Evolutionary conservation across 2,797 vertebrate genomes (phyloP).

Genomic region (Cyprinella venusta): DNA sequence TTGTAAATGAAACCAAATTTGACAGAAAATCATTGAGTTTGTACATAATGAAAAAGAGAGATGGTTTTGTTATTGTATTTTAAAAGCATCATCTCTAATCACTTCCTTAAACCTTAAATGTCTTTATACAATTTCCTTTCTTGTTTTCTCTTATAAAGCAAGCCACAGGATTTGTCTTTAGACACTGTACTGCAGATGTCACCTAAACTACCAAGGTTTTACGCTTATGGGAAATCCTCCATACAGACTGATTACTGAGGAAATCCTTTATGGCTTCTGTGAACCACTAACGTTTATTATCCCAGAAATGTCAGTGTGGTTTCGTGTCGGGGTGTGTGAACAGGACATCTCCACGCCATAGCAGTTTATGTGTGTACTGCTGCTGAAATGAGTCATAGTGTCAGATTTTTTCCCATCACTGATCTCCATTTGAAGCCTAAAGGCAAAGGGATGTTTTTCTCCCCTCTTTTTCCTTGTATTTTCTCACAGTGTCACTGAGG

Average conservation of each 20-base stretch:
- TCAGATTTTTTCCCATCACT: constrained; percentile 35
- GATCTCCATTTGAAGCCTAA: neutral
- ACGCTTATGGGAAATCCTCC: neutral
- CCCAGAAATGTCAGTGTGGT: constrained; percentile 70
- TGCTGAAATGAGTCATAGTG: constrained; percentile 46
- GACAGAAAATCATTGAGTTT: neutral
- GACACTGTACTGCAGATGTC: neutral
- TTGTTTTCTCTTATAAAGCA: neutral
- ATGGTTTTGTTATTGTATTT: constrained; percentile 55
- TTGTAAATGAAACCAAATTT: neutral
- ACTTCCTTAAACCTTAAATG: neutral
- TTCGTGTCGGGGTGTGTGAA: constrained; percentile 50
- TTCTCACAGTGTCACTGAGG: constrained; percentile 6
- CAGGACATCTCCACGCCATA: constrained; percentile 1
- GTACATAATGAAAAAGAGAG: constrained; percentile 2
- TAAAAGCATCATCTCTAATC: neutral
- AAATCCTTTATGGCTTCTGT: constrained; percentile 38
- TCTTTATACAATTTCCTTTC: neutral
- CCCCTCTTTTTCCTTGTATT: neutral
- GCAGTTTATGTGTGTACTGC: constrained; percentile 19
- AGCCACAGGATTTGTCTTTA: neutral
- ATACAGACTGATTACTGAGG: neutral
- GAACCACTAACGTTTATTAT: constrained; percentile 63
- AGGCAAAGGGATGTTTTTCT: neutral
- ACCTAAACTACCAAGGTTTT: neutral